Conservation (phyloP, 2,797 vertebrate genomes). For the Avahi laniger region DNA sequence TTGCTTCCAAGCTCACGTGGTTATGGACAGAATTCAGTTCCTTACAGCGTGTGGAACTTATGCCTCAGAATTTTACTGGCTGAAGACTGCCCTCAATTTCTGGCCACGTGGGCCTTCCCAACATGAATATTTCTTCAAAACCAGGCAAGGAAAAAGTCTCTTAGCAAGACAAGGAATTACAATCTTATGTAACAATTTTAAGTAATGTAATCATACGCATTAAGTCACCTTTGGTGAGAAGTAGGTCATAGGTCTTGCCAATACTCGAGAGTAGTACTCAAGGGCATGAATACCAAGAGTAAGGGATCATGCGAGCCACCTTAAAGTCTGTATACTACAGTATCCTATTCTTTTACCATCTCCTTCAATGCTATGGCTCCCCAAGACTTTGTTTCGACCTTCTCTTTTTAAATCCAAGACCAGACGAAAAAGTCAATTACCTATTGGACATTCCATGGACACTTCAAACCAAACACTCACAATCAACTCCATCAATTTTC, state of each 20-base stretch:
- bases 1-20: background rate
- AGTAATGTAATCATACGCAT: background rate
- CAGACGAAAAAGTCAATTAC: background rate
- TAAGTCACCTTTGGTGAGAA: background rate
- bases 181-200: background rate
- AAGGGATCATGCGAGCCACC: background rate
- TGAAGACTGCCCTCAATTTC: background rate
- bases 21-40: background rate
- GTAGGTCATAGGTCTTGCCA: background rate
- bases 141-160: background rate
- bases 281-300: background rate
- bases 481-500: background rate
- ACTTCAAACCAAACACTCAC: background rate
- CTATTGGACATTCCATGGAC: background rate
- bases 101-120: background rate
- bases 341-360: background rate
- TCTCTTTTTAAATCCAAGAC: background rate
- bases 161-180: background rate
- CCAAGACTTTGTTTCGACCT: background rate
- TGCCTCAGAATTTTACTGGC: background rate
- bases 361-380: background rate
- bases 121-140: background rate
- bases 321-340: background rate
- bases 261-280: background rate
- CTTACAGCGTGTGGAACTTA: background rate